A percentile compares a stretch with the other conserved stretches of the same genome.
These are phyloP conservation scores for Ibycter americanus DNA, from an alignment of 2,797 vertebrate genomes.

Conservation along the genomic window DNA sequence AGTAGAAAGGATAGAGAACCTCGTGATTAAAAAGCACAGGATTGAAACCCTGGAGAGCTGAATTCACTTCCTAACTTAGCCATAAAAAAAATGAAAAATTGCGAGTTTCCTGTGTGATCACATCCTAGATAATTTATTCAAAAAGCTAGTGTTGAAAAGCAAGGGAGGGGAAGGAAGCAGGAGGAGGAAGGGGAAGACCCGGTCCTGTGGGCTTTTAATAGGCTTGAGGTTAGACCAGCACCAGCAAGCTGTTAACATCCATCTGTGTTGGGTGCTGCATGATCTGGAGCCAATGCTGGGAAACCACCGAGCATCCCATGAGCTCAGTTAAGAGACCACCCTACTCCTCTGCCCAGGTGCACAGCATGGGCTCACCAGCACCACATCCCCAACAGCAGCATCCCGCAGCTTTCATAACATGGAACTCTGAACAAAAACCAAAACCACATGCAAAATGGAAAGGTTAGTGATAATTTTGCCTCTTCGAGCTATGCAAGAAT, in stretches of 20 bases:
- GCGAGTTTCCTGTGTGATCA: constrained; percentile 18
- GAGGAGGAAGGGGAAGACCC: constrained; percentile 37
- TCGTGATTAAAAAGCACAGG: constrained; percentile 22
- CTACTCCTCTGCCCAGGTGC: neutral
- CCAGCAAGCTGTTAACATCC: neutral
- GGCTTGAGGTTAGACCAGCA: neutral
- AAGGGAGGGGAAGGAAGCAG: constrained; percentile 21
- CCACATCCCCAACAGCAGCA: neutral
- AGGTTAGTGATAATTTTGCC: neutral
- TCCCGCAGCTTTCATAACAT: accelerated
- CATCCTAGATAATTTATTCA: constrained; percentile 45
- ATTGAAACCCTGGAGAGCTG: constrained; percentile 8
- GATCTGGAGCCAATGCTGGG: neutral
- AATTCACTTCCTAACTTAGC: constrained; percentile 33
- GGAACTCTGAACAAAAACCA: neutral
- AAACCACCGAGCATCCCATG: neutral
- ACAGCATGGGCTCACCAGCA: accelerated
- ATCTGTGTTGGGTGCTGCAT: accelerated
- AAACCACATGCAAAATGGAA: neutral
- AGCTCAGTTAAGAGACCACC: neutral
- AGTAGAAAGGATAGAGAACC: neutral
- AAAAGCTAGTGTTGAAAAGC: constrained; percentile 32
- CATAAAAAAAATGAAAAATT: neutral
- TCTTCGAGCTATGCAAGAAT: neutral
- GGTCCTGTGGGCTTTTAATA: neutral